Conservation (phyloP, 1,140 invertebrate species). For the Telenomus remus region DNA sequence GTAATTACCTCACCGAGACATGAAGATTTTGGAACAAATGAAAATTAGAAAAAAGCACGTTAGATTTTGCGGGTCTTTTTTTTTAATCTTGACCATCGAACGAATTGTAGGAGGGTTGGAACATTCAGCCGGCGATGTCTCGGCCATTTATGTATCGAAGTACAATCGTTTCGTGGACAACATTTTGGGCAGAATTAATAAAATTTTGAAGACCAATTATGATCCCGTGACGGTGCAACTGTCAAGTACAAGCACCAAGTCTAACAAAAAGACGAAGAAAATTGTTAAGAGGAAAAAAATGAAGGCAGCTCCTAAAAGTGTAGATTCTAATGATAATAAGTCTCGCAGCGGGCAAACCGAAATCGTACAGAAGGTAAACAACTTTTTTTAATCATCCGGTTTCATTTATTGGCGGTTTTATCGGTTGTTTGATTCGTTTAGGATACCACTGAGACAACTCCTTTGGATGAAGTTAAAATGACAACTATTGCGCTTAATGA, state of each 20-base stretch:
- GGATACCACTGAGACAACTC: slow-evolving; percentile 9
- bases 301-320: slow-evolving; percentile 40
- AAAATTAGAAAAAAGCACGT: no score
- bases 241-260: slow-evolving; percentile 73
- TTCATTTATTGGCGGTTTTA: no score
- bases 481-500: slow-evolving; percentile 17
- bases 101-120: slow-evolving; percentile 69
- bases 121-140: slow-evolving; percentile 73
- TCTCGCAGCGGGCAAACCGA: slow-evolving; percentile 6
- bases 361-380: slow-evolving; percentile 29
- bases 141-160: slow-evolving; percentile 83
- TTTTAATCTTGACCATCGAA: slow-evolving; percentile 9
- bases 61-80: not conserved
- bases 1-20: no score
- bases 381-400: slow-evolving; percentile 4
- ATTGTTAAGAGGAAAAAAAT: slow-evolving; percentile 52
- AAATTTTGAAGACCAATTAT: slow-evolving; percentile 84
- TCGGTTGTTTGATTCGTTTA: slow-evolving; percentile 17
- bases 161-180: slow-evolving; percentile 90
- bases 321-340: slow-evolving; percentile 23
- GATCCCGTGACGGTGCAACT: slow-evolving; percentile 88
- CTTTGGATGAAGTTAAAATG: slow-evolving; percentile 7
- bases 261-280: slow-evolving; percentile 67
- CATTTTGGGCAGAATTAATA: slow-evolving; percentile 86
- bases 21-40: no score